Percentiles rank a stretch among this genome's conserved stretches.
phyloP scores from a whole-genome alignment of 2,113 vertebrate species.

The Agapornis roseicollis region DNA sequence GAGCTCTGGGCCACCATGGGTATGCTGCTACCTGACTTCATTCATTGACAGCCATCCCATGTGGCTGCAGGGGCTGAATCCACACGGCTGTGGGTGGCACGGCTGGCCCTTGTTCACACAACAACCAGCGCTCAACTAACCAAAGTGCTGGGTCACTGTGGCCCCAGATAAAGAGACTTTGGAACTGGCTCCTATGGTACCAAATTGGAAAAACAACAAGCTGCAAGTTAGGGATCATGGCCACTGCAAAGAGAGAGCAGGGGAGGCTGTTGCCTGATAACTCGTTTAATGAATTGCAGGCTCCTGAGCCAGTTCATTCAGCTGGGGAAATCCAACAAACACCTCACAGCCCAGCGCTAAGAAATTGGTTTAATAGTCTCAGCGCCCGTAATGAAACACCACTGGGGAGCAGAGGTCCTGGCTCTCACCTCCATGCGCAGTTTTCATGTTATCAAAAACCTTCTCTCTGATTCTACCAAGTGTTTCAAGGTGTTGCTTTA shows the following conservation, averaged over 20 bases:
- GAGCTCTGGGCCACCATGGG: rapidly evolving
- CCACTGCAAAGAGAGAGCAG: neutral
- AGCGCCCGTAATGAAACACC: slow-evolving; percentile 32
- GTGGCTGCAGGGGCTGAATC: neutral
- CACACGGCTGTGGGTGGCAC: rapidly evolving
- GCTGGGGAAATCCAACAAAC: slow-evolving; percentile 15
- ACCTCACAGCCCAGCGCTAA: neutral
- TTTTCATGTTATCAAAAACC: neutral
- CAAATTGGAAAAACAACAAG: neutral
- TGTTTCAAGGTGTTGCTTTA: neutral
- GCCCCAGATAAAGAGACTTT: neutral
- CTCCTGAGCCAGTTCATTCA: neutral
- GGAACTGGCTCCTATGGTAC: neutral
- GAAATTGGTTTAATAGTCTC: slow-evolving; percentile 33
- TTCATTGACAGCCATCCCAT: neutral
- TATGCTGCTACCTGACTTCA: rapidly evolving
- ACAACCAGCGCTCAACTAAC: neutral
- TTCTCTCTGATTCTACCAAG: neutral
- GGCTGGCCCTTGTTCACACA: rapidly evolving
- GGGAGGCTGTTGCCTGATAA: slow-evolving; percentile 14
- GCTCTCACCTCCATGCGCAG: neutral
- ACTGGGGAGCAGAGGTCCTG: slow-evolving; percentile 11
- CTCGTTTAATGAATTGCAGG: slow-evolving; percentile 39
- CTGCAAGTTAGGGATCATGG: neutral
- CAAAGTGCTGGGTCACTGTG: rapidly evolving